These are phyloP conservation scores for Drosophila persimilis DNA, from an alignment of 1,140 invertebrate species.

Conservation along the genomic window DNA sequence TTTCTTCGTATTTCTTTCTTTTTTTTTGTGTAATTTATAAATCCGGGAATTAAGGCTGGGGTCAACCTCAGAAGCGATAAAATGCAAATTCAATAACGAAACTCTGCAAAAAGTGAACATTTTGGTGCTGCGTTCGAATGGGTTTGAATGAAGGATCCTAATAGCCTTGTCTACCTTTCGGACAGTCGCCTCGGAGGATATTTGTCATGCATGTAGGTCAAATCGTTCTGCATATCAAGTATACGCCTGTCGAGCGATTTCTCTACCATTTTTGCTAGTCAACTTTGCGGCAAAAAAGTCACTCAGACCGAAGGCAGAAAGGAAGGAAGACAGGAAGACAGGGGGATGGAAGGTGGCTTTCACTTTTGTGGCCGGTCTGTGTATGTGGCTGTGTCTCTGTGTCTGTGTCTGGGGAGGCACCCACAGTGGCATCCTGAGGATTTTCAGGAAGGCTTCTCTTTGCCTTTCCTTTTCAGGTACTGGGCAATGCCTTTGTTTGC, in stretches of 20 bases:
- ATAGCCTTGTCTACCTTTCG: constrained; percentile 28
- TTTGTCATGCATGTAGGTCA: constrained; percentile 67
- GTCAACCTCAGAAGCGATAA: constrained; percentile 21
- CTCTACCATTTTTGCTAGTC: constrained; percentile 69
- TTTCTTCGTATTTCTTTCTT: constrained; percentile 21
- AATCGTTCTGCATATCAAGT: constrained; percentile 66
- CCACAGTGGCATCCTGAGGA: constrained; percentile 8
- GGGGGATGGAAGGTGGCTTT: constrained; percentile 40
- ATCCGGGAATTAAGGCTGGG: constrained; percentile 55
- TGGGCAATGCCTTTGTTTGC: constrained; percentile 37
- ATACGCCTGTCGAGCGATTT: constrained; percentile 59
- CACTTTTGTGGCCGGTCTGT: constrained; percentile 17
- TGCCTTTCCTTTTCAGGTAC: constrained; percentile 7
- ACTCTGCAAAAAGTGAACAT: constrained; percentile 2
- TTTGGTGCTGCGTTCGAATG: constrained; percentile 25
- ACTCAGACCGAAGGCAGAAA: constrained; percentile 18
- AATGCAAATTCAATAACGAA: constrained; percentile 72
- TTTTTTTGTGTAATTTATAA: constrained; percentile 28
- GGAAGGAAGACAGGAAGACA: constrained; percentile 33
- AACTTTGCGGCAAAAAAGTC: constrained; percentile 47
- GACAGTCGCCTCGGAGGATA: constrained; percentile 6
- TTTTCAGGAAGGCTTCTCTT: constrained; percentile 9
- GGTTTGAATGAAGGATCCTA: constrained; percentile 60
- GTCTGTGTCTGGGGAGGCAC: neutral
- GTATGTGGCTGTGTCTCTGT: neutral